Evolutionary conservation across 2,113 vertebrate species (phyloP), one percentile per base, ranked within the genome.

Genomic region (Pelusios castaneus): DNA sequence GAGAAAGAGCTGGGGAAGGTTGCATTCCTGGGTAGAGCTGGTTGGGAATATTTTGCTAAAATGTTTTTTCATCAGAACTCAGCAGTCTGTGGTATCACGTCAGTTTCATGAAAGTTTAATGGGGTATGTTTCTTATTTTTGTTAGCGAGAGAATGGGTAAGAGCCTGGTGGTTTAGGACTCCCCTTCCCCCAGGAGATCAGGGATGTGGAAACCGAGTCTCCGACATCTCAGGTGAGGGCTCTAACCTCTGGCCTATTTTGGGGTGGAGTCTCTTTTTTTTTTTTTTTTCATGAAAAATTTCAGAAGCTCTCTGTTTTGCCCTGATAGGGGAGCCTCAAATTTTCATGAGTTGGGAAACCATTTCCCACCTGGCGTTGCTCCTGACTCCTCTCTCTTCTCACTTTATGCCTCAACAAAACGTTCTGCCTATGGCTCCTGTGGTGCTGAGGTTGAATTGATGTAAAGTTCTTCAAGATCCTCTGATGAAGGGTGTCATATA

Each of bases 141-240:
- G 34, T 67, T 34, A 27, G 29, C 29, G 38, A 91, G 47, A 60
- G 55, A 54, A 5, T 21, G 29, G n/a, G 58, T 47, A 19, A 73
- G 21, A 45, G 14, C 14, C 73, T 60, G 43, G 60, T 10, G 78
- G 0, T 80, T 52, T 52, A 52, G 51, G 51, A 14, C 16, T 51
- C 49, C 51, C 56, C 3, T 9, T 22, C 19, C 41, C 4, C 22
- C 11, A 13, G 70, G 5, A 43, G 38, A 10, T 13, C 47, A 67
- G 47, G 9, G 21, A n/a, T 49, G 41, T 43, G 55, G 34, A 55
- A 43, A 12, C 38, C 47, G n/a, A 29, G 34, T 73, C 79, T 19
- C 31, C 2, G 14, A 31, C 58, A 47, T 47, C 31, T 89, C 34
- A 16, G 24, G 0, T 0, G 10, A 17, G 22, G 34, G 56, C 77